phyloP scores from a whole-genome alignment of 2,888 invertebrate species.

The Oxyteleia sp. region DNA sequence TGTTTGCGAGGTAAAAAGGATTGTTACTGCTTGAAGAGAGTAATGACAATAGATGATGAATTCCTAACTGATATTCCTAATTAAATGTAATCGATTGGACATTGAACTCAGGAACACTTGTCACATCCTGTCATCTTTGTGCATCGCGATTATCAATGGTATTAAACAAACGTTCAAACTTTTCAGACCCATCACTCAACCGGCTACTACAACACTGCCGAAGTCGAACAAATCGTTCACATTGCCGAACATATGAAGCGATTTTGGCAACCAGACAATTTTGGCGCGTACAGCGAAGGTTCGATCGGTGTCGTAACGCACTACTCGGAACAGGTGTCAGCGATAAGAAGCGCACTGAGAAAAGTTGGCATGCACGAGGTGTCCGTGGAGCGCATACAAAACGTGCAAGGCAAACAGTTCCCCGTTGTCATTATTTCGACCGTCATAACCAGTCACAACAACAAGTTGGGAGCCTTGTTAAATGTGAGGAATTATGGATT shows the following conservation, averaged over 20 bases:
- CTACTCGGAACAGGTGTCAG: conserved; percentile 93
- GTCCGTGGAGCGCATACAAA: conserved; percentile 94
- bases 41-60: too few relatives aligned
- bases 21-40: too few relatives aligned
- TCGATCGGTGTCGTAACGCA: conserved; percentile 95
- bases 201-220: conserved; percentile 94
- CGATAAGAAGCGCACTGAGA: conserved; percentile 92
- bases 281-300: conserved; percentile 92
- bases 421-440: conserved; percentile 94
- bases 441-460: conserved; percentile 92
- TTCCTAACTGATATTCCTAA: too few relatives aligned
- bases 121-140: too few relatives aligned
- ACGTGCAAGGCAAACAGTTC: conserved; percentile 96
- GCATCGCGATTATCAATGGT: too few relatives aligned
- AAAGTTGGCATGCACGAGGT: conserved; percentile 92
- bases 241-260: conserved; percentile 91
- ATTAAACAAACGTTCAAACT: too few relatives aligned
- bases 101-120: too few relatives aligned
- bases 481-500: conserved; percentile 92
- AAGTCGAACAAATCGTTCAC: conserved; percentile 94
- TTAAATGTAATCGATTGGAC: too few relatives aligned
- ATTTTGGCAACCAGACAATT: conserved; percentile 91
- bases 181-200: conserved; percentile 89
- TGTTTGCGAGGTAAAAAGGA: too few relatives aligned
- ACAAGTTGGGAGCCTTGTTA: conserved; percentile 89